Conservation (phyloP, 2,888 invertebrate genomes). For the Athalia rosae region DNA sequence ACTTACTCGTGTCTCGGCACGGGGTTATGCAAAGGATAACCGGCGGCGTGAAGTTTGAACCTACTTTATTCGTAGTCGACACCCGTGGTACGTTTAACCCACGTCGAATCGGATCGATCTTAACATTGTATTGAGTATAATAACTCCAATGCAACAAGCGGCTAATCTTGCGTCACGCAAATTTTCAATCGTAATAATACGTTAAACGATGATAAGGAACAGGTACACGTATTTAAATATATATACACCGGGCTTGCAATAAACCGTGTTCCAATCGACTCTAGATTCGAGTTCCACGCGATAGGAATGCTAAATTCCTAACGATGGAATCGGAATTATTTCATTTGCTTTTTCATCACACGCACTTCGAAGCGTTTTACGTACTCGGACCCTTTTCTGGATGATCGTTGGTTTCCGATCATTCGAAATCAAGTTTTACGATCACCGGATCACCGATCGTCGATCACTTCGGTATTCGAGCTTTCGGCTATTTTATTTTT, state of each 20-base stretch:
- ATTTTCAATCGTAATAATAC: neutral
- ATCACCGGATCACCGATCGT: neutral
- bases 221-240: no score
- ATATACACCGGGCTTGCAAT: no score
- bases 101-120: neutral
- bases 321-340: no score
- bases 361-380: neutral
- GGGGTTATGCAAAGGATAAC: no score
- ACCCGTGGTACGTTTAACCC: neutral
- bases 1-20: no score
- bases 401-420: neutral
- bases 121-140: neutral
- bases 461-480: neutral
- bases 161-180: conserved; percentile 27
- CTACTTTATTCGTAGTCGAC: neutral
- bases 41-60: conserved; percentile 12
- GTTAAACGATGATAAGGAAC: no score
- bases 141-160: conserved; percentile 8
- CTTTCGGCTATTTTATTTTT: no score
- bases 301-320: neutral
- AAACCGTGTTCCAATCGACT: neutral
- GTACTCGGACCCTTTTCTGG: neutral
- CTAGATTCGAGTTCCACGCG: no score
- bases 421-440: conserved; percentile 13
- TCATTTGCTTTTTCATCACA: no score